Evolutionary conservation across 2,888 invertebrate genomes (phyloP), one percentile per base, ranked within the genome.

Genomic region (Acanthacorydalis orientalis): DNA sequence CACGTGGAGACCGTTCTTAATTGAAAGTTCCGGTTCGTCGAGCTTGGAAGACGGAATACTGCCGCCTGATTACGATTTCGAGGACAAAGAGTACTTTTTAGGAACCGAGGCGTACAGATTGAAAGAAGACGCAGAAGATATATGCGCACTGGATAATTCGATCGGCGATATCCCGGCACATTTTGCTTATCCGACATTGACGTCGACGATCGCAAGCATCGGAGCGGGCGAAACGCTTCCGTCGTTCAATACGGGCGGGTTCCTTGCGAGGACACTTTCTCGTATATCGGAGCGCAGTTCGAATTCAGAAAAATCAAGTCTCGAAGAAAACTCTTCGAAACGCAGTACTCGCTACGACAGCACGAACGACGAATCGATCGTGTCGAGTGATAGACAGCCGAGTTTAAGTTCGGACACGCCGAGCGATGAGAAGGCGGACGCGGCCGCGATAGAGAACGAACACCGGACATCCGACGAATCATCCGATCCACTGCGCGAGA

Each of bases 281-380:
- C 72, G 89, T 51, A 90, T 90, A 59, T 89, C 88, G 0, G 90
- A 90, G 65, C 73, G 88, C 40, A 89, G 88, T 54, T 89, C 89
- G 9, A 86, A 87, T 10, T 88, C 88, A 0, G 88, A 88, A 61
- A 88, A 88, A 63, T 84, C 85, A 2, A 87, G 87, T 58, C 80
- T 85, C 51, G 80, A 87, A 57, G 87, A 87, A 61, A 87, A 88
- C 67, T 83, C 85, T 0, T 87, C 87, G 32, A 88, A 87, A 64
- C 86, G 83, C 4, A 85, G 85, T 51, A 85, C 86, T 2, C 77
- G 85, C 51, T 86, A 86, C 3, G 83, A 85, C 49, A 87, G 87
- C 61, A 75, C 86, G 52, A 85, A 86, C 55, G 88, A 88, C 60
- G 87, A 87, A 61, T 86, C 86, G 0, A 68, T 84, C 33, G 79